Evolutionary conservation across 2,888 invertebrate genomes (phyloP).

Genomic region (Zhuqinia jingwanae): DNA sequence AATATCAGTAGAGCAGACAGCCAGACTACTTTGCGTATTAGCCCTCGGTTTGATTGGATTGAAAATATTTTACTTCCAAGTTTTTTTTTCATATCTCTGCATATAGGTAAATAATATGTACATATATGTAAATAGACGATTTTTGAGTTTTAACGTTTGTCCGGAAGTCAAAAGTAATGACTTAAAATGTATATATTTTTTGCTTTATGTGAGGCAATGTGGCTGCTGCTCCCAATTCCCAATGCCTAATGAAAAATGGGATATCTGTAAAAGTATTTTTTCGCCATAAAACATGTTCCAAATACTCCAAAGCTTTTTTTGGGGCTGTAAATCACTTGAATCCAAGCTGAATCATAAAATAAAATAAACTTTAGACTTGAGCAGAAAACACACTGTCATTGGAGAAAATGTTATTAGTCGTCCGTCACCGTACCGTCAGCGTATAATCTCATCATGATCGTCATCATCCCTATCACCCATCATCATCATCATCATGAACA

Average conservation of each 20-base stretch:
- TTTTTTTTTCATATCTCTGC: no score
- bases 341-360: slow-evolving; percentile 11
- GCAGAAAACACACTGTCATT: not conserved
- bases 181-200: slow-evolving; percentile 45
- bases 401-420: slow-evolving; percentile 21
- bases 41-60: slow-evolving; percentile 22
- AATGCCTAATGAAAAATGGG: not conserved
- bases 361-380: slow-evolving; percentile 18
- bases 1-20: slow-evolving; percentile 18
- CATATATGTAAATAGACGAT: not conserved
- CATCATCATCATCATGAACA: not conserved
- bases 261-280: not conserved
- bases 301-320: slow-evolving; percentile 2
- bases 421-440: not conserved
- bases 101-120: no score
- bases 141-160: slow-evolving; percentile 33
- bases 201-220: not conserved
- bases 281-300: slow-evolving; percentile 7
- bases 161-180: slow-evolving; percentile 71
- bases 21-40: not conserved
- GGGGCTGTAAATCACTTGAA: slow-evolving; percentile 36
- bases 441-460: slow-evolving; percentile 11
- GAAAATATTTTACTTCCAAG: slow-evolving; percentile 19
- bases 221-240: no score
- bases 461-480: not conserved